Evolutionary conservation across 2,797 vertebrate genomes (phyloP).

Genomic region (Enteromius anoplus): DNA sequence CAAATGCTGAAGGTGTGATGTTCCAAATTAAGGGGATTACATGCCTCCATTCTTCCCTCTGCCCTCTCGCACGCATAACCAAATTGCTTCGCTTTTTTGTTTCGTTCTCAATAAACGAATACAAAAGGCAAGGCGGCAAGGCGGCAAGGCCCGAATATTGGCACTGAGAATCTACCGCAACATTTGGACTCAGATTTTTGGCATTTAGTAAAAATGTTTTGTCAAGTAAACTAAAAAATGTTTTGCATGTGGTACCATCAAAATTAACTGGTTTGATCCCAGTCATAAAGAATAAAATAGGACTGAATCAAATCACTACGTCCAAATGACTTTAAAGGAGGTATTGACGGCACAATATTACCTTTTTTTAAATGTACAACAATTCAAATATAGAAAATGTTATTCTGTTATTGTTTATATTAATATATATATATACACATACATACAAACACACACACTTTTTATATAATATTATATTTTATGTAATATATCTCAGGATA

Average conservation of each 20-base stretch:
- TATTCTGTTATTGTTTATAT: not conserved
- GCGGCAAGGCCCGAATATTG: not conserved
- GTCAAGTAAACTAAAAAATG: not conserved
- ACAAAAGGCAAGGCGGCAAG: conserved; percentile 29
- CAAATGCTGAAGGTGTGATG: conserved; percentile 66
- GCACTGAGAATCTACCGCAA: conserved; percentile 3
- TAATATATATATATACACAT: too few relatives aligned
- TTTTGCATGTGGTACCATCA: not conserved
- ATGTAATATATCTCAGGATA: too few relatives aligned
- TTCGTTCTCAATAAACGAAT: conserved; percentile 65
- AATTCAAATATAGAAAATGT: not conserved
- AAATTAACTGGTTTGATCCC: not conserved
- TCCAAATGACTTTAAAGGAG: not conserved
- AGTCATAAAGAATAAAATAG: conserved; percentile 3
- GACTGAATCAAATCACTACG: not conserved
- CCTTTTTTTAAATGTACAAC: not conserved
- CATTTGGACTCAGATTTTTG: not conserved
- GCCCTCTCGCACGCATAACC: conserved; percentile 61
- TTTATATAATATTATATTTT: too few relatives aligned
- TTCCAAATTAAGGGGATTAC: conserved; percentile 81
- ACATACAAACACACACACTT: too few relatives aligned
- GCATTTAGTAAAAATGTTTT: conserved; percentile 11
- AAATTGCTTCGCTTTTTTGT: conserved; percentile 73
- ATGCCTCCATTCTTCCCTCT: conserved; percentile 68
- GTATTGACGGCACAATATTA: not conserved